Evolutionary conservation across 2,888 invertebrate genomes (phyloP).

Genomic region (Netelia fuscicornis): DNA sequence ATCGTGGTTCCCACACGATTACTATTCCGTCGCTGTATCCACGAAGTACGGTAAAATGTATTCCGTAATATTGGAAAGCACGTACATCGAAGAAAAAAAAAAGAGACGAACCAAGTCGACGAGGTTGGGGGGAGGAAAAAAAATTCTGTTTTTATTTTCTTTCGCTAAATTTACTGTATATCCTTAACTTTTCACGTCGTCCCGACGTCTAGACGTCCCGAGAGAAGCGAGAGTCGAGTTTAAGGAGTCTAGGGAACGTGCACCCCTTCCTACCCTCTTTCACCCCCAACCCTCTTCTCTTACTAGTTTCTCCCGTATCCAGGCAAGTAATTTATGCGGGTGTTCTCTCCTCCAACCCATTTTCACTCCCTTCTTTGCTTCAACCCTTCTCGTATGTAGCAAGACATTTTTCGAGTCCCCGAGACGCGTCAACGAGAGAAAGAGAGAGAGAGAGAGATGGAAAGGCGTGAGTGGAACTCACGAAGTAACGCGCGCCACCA

Average conservation of each 20-base stretch:
- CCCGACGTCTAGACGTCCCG: constrained; percentile 56
- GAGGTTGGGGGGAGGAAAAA: constrained; percentile 3
- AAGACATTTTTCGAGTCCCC: constrained; percentile 67
- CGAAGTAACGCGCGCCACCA: constrained; percentile 51
- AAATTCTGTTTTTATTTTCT: constrained; percentile 27
- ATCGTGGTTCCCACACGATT: neutral
- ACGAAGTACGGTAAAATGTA: neutral
- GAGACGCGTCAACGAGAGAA: constrained; percentile 47
- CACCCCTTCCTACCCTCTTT: constrained; percentile 20
- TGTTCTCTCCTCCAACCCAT: constrained; percentile 26
- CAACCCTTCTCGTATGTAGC: constrained; percentile 37
- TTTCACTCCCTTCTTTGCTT: neutral
- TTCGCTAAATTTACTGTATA: constrained; percentile 46
- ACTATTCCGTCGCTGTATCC: neutral
- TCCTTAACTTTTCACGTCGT: constrained; percentile 61
- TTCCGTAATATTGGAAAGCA: constrained; percentile 5
- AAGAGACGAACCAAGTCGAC: neutral
- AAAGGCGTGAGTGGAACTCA: constrained; percentile 10
- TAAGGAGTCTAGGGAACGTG: constrained; percentile 59
- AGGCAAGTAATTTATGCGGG: constrained; percentile 67
- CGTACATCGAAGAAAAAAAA: neutral
- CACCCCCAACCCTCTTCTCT: constrained; percentile 2
- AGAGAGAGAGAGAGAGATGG: constrained; percentile 28
- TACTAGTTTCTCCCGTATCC: constrained; percentile 23
- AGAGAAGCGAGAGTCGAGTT: constrained; percentile 56